phyloP scores from a whole-genome alignment of 2,113 vertebrate genomes.

The Carassius gibelio region DNA sequence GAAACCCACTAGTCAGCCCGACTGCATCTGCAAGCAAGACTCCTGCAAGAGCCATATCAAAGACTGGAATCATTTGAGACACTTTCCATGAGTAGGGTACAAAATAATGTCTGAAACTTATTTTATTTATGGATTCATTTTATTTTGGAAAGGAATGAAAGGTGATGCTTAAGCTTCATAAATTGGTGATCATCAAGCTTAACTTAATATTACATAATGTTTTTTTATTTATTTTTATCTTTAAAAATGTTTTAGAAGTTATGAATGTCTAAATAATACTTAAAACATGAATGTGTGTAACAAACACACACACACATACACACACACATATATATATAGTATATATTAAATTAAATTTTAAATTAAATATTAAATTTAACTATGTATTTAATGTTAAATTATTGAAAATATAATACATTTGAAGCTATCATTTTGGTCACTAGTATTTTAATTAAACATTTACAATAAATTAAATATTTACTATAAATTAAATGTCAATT shows the following conservation, averaged over 20 bases:
- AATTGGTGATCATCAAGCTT: neutral
- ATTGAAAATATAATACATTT: too few species aligned
- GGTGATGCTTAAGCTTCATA: neutral
- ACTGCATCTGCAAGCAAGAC: constrained; percentile 28
- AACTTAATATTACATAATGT: neutral
- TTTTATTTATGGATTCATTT: too few species aligned
- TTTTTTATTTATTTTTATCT: neutral
- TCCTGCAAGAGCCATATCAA: neutral
- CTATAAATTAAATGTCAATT: neutral
- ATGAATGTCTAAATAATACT: too few species aligned
- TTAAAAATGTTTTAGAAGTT: too few species aligned
- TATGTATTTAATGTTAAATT: too few species aligned
- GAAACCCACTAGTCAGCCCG: constrained; percentile 36
- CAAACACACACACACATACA: too few species aligned
- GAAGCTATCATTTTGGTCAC: too few species aligned
- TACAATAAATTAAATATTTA: neutral
- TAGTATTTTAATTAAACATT: too few species aligned
- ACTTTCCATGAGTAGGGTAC: neutral
- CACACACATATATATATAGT: too few species aligned
- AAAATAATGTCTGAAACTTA: neutral
- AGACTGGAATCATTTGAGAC: neutral
- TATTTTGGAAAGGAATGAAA: neutral
- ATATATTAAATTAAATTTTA: too few species aligned
- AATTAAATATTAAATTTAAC: too few species aligned
- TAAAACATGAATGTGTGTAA: too few species aligned